These are phyloP conservation scores for Coilia nasus DNA, from an alignment of 2,797 vertebrate species.

Conservation along the genomic window DNA sequence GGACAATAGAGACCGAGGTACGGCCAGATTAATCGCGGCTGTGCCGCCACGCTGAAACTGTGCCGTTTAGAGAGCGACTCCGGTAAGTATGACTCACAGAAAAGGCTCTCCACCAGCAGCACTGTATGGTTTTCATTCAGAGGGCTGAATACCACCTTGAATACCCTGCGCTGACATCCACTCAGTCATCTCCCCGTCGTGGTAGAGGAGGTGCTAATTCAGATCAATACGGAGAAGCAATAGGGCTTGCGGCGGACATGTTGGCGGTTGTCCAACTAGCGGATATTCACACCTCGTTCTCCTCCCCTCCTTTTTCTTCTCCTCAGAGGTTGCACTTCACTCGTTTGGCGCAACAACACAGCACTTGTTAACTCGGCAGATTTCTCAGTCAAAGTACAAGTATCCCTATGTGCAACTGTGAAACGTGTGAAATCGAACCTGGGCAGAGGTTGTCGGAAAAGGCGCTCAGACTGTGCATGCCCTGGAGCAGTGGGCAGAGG, in stretches of 20 bases:
- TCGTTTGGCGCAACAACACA: background rate
- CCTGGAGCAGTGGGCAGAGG: background rate
- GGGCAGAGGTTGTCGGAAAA: background rate
- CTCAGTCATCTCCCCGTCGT: background rate
- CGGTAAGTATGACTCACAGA: background rate
- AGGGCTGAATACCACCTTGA: background rate
- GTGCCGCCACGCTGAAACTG: background rate
- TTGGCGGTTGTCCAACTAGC: background rate
- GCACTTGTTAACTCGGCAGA: constrained; percentile 2
- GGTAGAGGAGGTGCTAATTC: background rate
- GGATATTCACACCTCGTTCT: background rate
- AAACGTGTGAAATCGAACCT: background rate
- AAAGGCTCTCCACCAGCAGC: background rate
- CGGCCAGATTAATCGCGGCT: background rate
- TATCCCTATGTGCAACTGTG: background rate
- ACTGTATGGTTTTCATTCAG: background rate
- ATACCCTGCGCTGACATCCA: background rate
- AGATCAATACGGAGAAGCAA: background rate
- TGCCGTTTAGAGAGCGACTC: background rate
- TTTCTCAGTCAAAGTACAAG: background rate
- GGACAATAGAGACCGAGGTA: background rate
- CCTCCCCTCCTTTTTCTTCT: background rate
- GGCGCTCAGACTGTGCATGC: background rate
- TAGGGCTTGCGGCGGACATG: background rate
- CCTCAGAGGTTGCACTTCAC: background rate